Base-by-base conservation (phyloP, 2,888 invertebrate species). In the Lepidochrysops patricia region DNA sequence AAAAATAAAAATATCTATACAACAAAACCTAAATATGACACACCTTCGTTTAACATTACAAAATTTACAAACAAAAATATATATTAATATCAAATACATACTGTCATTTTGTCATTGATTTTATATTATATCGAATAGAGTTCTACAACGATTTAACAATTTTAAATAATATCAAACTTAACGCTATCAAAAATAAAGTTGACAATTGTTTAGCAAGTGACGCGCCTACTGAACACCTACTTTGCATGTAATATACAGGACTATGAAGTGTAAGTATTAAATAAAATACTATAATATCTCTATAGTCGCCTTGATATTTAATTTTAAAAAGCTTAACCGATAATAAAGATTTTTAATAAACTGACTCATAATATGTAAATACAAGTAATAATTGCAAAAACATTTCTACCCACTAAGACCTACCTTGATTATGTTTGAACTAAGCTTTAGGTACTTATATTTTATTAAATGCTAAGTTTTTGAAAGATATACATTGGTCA, bases 371-470 rank as follows among this genome's bases (percentile, higher is more conserved):
- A 43, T 43, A 9, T 43, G n/a, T 43, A 19, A 43, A 43, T 43
- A 15, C 43, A 43, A 19, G 19, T 43, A 43, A 43, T 23, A 43
- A 15, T 9, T 19, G 15, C 15, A 27, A 27, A 6, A 52, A 26
- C 26, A 25, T 27, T 1, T 15, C 13, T 52, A 27, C 26, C 15
- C 13, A 5, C 13, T 27, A 27, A 13, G 9, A 3, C 13, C 13
- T 50, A 26, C 26, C 6, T 54, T 54, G 54, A 54, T 9, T 32
- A 54, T 4, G 32, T 54, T 54, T 54, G 19, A 54, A 29, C 29
- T 54, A 32, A 54, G 54, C 13, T 29, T 29, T 26, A 49, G 25
- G n/a, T 26, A 26, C n/a, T 5, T n/a, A 50, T 49, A 13, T 37
- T 37, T 37, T n/a, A 50, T n/a, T 5, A 50, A 26, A 50, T n/a